These are phyloP conservation scores for Entomobrya proxima DNA, from an alignment of 2,888 invertebrate genomes.

Conservation along the genomic window DNA sequence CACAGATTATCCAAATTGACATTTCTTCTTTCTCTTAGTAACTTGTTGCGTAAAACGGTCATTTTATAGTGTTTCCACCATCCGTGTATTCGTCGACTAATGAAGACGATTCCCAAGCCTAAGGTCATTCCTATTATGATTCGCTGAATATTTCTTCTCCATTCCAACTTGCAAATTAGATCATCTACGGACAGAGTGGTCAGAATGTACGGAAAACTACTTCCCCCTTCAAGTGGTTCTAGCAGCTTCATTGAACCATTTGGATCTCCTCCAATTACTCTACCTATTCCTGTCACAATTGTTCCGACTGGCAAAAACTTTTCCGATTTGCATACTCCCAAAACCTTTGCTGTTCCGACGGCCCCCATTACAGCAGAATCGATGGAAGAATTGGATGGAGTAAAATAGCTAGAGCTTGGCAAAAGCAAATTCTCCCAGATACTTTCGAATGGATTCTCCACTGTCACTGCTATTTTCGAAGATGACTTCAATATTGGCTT, in stretches of 20 bases:
- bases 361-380: slow-evolving; percentile 70
- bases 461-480: slow-evolving; percentile 46
- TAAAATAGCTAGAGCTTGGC: slow-evolving; percentile 71
- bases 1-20: slow-evolving; percentile 68
- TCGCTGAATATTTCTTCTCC: slow-evolving; percentile 64
- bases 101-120: slow-evolving; percentile 65
- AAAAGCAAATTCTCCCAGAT: slow-evolving; percentile 68
- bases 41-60: slow-evolving; percentile 64
- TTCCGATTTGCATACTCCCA: slow-evolving; percentile 73
- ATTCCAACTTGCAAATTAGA: slow-evolving; percentile 63
- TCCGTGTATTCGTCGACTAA: slow-evolving; percentile 52
- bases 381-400: slow-evolving; percentile 68
- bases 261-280: slow-evolving; percentile 53
- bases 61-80: slow-evolving; percentile 67
- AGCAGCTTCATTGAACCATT: slow-evolving; percentile 63
- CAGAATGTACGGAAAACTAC: slow-evolving; percentile 67
- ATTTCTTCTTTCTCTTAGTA: slow-evolving; percentile 63
- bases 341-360: slow-evolving; percentile 68
- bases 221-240: slow-evolving; percentile 37
- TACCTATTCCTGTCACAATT: slow-evolving; percentile 73
- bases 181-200: slow-evolving; percentile 72
- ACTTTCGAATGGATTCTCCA: slow-evolving; percentile 73
- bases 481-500: slow-evolving; percentile 33
- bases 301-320: slow-evolving; percentile 72
- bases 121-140: slow-evolving; percentile 50